Evolutionary conservation across 2,888 invertebrate genomes (phyloP).

Genomic region (Anagyrus pseudococci): DNA sequence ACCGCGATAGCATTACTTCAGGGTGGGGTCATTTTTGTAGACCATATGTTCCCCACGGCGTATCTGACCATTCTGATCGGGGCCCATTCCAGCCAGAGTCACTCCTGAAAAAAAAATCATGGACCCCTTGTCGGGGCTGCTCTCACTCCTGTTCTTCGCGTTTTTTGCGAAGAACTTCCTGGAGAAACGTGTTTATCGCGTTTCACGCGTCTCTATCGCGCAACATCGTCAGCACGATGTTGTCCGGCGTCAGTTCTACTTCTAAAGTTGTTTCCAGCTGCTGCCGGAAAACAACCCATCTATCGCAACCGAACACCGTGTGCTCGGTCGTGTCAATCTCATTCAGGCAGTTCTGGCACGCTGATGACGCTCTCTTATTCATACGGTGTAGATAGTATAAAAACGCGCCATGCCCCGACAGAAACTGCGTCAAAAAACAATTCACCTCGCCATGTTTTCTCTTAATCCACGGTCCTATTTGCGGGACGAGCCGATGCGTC

Average conservation of each 20-base stretch:
- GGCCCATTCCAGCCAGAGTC: too few relatives aligned
- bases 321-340: not conserved
- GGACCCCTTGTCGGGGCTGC: too few relatives aligned
- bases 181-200: too few relatives aligned
- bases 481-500: not conserved
- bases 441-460: not conserved
- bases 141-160: too few relatives aligned
- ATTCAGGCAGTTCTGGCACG: not conserved
- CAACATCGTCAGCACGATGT: not conserved
- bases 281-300: not conserved
- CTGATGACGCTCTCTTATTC: not conserved
- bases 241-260: not conserved
- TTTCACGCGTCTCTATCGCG: not conserved
- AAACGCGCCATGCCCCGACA: not conserved
- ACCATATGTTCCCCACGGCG: too few relatives aligned
- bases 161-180: too few relatives aligned
- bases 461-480: not conserved
- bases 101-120: too few relatives aligned
- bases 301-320: not conserved
- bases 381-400: not conserved
- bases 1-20: slow-evolving; percentile 24
- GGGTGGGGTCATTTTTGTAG: slow-evolving; percentile 42
- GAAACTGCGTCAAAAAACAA: not conserved
- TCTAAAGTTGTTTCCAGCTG: not conserved
- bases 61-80: too few relatives aligned